These are phyloP conservation scores for Virgularia gustaviana DNA, from an alignment of 92 coral and sea anemone genomes.

Conservation along the genomic window DNA sequence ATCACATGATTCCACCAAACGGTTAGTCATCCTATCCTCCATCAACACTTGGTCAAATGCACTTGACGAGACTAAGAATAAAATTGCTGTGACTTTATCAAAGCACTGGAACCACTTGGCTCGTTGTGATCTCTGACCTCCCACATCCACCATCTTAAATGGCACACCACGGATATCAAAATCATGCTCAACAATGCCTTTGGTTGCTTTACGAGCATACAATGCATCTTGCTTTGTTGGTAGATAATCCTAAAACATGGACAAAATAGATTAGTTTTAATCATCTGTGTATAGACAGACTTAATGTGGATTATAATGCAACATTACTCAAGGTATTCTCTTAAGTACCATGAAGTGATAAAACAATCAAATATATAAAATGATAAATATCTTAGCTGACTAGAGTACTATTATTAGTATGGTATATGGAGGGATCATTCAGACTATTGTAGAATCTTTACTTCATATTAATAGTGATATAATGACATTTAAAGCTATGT, in stretches of 20 bases:
- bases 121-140: constrained; percentile 97
- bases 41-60: constrained; percentile 98
- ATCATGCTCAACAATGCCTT: constrained; percentile 98
- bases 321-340: too few relatives aligned
- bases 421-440: too few relatives aligned
- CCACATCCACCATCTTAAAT: constrained; percentile 99
- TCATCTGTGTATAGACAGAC: too few relatives aligned
- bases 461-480: too few relatives aligned
- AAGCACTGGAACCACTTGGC: constrained; percentile 99
- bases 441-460: too few relatives aligned
- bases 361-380: too few relatives aligned
- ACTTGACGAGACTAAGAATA: constrained; percentile 95
- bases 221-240: constrained; percentile 94
- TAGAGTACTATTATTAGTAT: too few relatives aligned
- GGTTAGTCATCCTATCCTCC: constrained; percentile 99
- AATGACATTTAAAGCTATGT: too few relatives aligned
- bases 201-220: constrained; percentile 96
- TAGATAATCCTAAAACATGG: constrained; percentile 66
- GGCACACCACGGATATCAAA: constrained; percentile 91
- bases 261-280: too few relatives aligned
- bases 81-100: constrained; percentile 95
- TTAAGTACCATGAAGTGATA: too few relatives aligned
- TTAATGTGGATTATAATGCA: too few relatives aligned
- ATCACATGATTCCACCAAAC: constrained; percentile 98
- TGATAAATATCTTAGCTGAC: too few relatives aligned